Conservation (phyloP, 2,888 invertebrate species). For the Rhingia rostrata region DNA sequence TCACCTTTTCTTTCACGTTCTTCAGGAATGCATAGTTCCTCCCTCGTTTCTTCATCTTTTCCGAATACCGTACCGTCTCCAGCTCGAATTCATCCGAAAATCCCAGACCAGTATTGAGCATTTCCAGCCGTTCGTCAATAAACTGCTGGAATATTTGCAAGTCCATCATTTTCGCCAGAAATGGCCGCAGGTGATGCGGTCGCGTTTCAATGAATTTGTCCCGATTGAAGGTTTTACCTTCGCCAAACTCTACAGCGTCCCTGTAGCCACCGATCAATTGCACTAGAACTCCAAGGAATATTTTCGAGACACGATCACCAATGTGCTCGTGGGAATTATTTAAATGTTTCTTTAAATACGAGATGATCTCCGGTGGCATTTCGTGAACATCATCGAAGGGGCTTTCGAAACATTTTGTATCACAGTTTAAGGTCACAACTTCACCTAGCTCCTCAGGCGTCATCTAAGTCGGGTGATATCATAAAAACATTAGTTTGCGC, state of each 20-base stretch:
- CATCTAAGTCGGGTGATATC: constrained; percentile 80
- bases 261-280: constrained; percentile 97
- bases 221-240: constrained; percentile 90
- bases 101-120: constrained; percentile 95
- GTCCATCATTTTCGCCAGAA: constrained; percentile 94
- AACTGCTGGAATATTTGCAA: constrained; percentile 97
- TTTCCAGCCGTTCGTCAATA: constrained; percentile 95
- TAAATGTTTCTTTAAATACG: constrained; percentile 82
- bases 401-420: constrained; percentile 92
- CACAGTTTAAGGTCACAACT: constrained; percentile 96
- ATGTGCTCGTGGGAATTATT: constrained; percentile 85
- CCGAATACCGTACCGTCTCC: constrained; percentile 87
- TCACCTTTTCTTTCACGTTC: constrained; percentile 94
- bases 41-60: constrained; percentile 84
- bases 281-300: constrained; percentile 94
- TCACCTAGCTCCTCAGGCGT: constrained; percentile 94
- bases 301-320: constrained; percentile 96
- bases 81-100: constrained; percentile 98
- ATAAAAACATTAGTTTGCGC: background rate
- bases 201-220: constrained; percentile 95
- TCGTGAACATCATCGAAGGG: constrained; percentile 95
- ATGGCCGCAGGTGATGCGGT: constrained; percentile 92
- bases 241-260: constrained; percentile 92
- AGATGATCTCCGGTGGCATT: constrained; percentile 95
- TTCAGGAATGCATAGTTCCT: constrained; percentile 91